Conservation (phyloP, 1,140 invertebrate species). For the Liolophura sinensis region DNA sequence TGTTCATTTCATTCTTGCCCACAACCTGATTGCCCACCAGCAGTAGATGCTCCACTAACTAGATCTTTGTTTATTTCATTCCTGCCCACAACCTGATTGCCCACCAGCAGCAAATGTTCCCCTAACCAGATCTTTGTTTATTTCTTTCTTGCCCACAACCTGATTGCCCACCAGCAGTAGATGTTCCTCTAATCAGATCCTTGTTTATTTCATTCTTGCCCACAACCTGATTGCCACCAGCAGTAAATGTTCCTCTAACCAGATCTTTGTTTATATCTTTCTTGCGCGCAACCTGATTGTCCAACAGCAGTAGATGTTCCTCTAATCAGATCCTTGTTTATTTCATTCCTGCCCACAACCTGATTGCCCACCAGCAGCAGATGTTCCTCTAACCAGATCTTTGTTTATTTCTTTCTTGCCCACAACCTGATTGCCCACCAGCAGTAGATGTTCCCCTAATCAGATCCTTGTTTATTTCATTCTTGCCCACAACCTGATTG, state of each 20-base stretch:
- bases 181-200: conserved; percentile 90
- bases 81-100: conserved; percentile 91
- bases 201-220: too few relatives aligned
- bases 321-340: too few relatives aligned
- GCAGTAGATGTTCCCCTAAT: conserved; percentile 86
- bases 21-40: conserved; percentile 91
- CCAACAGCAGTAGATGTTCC: too few relatives aligned
- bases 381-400: conserved; percentile 93
- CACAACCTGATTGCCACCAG: too few relatives aligned
- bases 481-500: conserved; percentile 90
- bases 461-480: too few relatives aligned
- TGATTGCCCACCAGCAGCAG: conserved; percentile 94
- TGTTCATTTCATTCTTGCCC: too few relatives aligned
- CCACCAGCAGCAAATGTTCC: conserved; percentile 90
- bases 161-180: conserved; percentile 94
- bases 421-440: conserved; percentile 91
- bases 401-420: conserved; percentile 91
- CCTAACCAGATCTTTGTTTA: too few relatives aligned
- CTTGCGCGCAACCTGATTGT: too few relatives aligned
- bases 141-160: conserved; percentile 84
- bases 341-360: conserved; percentile 83
- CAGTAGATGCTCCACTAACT: conserved; percentile 90
- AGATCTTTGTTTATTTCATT: too few relatives aligned
- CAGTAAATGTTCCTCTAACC: too few relatives aligned
- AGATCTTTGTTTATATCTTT: too few relatives aligned